Conservation (phyloP, 2,888 invertebrate species). For the Schizaphis graminum region DNA sequence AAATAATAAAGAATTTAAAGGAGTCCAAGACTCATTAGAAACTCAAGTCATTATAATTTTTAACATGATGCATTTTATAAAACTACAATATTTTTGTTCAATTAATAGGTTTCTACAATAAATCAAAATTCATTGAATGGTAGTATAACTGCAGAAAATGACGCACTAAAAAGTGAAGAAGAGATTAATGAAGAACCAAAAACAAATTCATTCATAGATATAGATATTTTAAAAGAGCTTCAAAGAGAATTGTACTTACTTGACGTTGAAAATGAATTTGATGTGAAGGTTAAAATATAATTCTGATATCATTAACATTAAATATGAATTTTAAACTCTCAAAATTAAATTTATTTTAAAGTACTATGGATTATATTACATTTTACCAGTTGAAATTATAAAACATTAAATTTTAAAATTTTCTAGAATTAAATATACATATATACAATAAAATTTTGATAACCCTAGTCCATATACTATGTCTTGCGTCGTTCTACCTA, state of each 20-base stretch:
- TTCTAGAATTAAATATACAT: neutral
- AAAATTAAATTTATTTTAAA: neutral
- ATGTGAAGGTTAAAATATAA: slow-evolving; percentile 74
- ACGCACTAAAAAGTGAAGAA: slow-evolving; percentile 66
- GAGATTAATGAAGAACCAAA: slow-evolving; percentile 73
- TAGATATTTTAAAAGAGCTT: slow-evolving; percentile 77
- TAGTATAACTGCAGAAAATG: slow-evolving; percentile 54
- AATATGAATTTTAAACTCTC: neutral
- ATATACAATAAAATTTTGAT: neutral
- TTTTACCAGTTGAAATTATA: neutral
- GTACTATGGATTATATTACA: neutral
- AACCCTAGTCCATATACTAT: neutral
- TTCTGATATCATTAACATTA: neutral
- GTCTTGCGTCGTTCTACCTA: neutral
- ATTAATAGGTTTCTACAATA: slow-evolving; percentile 49
- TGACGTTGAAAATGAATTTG: slow-evolving; percentile 80
- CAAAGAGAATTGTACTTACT: slow-evolving; percentile 79
- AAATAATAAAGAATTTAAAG: slow-evolving; percentile 71
- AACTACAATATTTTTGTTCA: neutral
- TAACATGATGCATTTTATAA: neutral
- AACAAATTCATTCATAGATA: slow-evolving; percentile 73
- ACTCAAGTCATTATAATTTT: slow-evolving; percentile 73
- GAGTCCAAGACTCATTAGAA: slow-evolving; percentile 76
- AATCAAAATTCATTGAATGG: slow-evolving; percentile 52
- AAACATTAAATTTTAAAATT: neutral